phyloP scores from a whole-genome alignment of 2,113 vertebrate genomes.

The Dipodomys ordii region DNA sequence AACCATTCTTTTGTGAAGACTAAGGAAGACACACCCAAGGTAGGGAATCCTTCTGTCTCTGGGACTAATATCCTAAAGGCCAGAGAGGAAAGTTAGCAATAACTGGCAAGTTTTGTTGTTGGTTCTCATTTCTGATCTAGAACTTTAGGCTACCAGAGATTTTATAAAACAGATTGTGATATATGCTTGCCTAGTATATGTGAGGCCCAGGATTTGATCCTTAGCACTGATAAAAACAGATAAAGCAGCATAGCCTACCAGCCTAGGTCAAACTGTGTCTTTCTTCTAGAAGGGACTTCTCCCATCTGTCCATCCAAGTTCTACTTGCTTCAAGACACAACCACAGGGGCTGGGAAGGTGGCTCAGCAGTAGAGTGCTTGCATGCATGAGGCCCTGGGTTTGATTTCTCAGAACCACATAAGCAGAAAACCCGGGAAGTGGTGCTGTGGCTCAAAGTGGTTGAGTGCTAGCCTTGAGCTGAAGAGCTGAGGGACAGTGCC shows the following conservation, averaged over 20 bases:
- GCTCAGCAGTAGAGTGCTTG: too few relatives aligned
- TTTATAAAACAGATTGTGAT: background rate
- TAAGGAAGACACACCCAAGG: conserved; percentile 24
- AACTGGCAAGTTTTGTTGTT: background rate
- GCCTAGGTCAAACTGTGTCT: background rate
- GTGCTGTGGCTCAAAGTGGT: too few relatives aligned
- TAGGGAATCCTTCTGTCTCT: background rate
- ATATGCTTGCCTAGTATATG: background rate
- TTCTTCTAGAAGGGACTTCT: conserved; percentile 33
- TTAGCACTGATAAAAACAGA: background rate
- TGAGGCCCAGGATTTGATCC: background rate
- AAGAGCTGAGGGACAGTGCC: too few relatives aligned
- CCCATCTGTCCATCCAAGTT: background rate
- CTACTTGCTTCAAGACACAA: background rate
- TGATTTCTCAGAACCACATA: too few relatives aligned
- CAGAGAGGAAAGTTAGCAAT: background rate
- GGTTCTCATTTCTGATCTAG: background rate
- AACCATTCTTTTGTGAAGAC: conserved; percentile 6
- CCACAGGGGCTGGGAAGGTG: too few relatives aligned
- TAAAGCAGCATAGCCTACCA: background rate
- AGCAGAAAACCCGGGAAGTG: too few relatives aligned
- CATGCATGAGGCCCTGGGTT: too few relatives aligned
- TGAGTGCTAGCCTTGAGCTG: too few relatives aligned
- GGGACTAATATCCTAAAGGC: background rate
- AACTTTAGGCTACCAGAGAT: conserved; percentile 20